Evolutionary conservation across 2,113 vertebrate species (phyloP).

Genomic region (Dipodomys merriami): DNA sequence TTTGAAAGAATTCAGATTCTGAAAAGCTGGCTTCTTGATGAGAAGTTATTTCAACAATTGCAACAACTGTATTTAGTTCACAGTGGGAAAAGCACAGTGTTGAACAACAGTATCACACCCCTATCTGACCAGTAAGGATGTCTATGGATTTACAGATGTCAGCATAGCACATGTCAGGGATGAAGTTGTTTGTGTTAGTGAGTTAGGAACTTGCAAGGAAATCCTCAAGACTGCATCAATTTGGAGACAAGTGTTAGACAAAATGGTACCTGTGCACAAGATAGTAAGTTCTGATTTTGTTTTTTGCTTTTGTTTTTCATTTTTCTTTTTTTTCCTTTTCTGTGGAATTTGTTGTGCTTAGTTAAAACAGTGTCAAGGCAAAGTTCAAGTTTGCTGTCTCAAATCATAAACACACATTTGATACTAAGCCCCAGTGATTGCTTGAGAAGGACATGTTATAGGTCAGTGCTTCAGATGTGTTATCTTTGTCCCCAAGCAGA

Average conservation of each 20-base stretch:
- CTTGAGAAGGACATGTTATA: neutral
- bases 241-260: neutral
- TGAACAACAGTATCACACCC: neutral
- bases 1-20: conserved; percentile 7
- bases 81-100: neutral
- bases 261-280: neutral
- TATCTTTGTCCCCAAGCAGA: neutral
- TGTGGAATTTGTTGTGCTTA: neutral
- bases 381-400: neutral
- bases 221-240: neutral
- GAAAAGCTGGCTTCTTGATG: neutral
- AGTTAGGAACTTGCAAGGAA: conserved; percentile 1
- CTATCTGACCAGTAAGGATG: neutral
- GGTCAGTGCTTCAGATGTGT: neutral
- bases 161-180: conserved; percentile 54
- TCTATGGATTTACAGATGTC: neutral
- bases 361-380: neutral
- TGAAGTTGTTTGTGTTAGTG: conserved; percentile 11
- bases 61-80: neutral
- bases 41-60: neutral
- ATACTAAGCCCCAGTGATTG: neutral
- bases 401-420: neutral
- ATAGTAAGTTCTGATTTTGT: neutral
- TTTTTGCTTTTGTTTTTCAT: neutral
- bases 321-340: neutral